A percentile compares a stretch with the other conserved stretches of the same genome.
phyloP scores from a whole-genome alignment of 2,888 invertebrate species.

The Anarsia innoxiella region DNA sequence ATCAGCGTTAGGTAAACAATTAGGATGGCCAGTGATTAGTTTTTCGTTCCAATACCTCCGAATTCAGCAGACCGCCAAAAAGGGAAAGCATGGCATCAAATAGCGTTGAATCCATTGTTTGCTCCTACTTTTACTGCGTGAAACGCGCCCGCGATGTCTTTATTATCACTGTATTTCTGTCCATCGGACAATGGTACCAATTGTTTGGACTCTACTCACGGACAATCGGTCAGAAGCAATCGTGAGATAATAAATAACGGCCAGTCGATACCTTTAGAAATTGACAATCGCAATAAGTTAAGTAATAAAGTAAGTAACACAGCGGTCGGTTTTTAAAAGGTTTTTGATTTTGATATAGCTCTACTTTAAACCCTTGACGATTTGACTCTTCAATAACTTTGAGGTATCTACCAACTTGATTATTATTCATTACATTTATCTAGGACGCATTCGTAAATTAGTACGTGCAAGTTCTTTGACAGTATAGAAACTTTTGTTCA shows the following conservation, averaged over 20 bases:
- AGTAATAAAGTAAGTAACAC: conserved; percentile 4
- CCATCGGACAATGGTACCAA: conserved; percentile 46
- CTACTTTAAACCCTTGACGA: too few relatives aligned
- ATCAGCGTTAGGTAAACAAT: too few relatives aligned
- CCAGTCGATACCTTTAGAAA: conserved; percentile 7
- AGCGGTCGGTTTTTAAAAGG: too few relatives aligned
- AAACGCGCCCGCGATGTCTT: conserved; percentile 50
- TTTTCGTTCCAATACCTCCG: too few relatives aligned
- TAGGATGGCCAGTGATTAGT: too few relatives aligned
- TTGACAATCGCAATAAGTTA: conserved; percentile 1
- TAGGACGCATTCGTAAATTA: too few relatives aligned
- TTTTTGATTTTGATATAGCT: too few relatives aligned
- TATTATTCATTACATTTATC: too few relatives aligned
- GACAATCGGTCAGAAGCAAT: conserved; percentile 46
- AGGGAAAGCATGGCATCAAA: conserved; percentile 60
- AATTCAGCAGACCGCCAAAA: conserved; percentile 22
- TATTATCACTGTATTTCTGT: conserved; percentile 38
- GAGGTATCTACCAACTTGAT: too few relatives aligned
- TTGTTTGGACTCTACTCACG: conserved; percentile 40
- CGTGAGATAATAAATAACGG: conserved; percentile 29
- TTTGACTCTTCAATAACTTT: too few relatives aligned
- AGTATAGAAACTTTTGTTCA: too few relatives aligned
- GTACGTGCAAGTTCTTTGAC: too few relatives aligned
- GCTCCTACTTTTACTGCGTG: conserved; percentile 47
- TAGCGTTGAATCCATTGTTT: conserved; percentile 52